Conservation (phyloP, 2,797 vertebrate genomes). For the Cheirogaleus major region DNA sequence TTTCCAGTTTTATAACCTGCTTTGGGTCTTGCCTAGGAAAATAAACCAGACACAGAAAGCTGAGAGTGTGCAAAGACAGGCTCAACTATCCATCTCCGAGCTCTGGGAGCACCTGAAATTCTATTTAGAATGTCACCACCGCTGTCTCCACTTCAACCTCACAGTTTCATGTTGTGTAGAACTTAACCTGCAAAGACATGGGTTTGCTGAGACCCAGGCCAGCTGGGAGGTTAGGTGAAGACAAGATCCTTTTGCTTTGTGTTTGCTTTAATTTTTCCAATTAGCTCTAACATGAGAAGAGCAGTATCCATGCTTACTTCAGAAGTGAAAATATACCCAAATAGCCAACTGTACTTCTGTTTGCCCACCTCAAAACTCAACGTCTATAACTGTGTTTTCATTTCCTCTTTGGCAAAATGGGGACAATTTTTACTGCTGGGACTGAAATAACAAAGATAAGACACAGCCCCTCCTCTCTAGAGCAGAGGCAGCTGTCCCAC, state of each 20-base stretch:
- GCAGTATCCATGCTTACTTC: background rate
- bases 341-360: background rate
- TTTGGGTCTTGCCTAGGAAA: background rate
- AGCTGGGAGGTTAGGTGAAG: background rate
- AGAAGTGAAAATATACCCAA: background rate
- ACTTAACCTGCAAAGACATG: background rate
- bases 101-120: background rate
- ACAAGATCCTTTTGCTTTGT: background rate
- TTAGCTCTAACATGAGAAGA: background rate
- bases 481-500: background rate
- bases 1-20: background rate
- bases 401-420: background rate
- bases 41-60: background rate
- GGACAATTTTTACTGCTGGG: background rate
- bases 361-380: background rate
- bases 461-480: background rate
- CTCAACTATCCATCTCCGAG: background rate
- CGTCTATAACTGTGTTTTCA: background rate
- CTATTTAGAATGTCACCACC: background rate
- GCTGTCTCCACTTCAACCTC: background rate
- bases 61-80: background rate
- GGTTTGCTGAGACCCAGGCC: background rate
- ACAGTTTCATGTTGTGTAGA: background rate
- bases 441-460: background rate
- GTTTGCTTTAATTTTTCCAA: slow-evolving; percentile 1